Percentiles rank a stretch among this genome's conserved stretches.
phyloP scores from a whole-genome alignment of 2,888 invertebrate species.

The Phalangium opilio region DNA sequence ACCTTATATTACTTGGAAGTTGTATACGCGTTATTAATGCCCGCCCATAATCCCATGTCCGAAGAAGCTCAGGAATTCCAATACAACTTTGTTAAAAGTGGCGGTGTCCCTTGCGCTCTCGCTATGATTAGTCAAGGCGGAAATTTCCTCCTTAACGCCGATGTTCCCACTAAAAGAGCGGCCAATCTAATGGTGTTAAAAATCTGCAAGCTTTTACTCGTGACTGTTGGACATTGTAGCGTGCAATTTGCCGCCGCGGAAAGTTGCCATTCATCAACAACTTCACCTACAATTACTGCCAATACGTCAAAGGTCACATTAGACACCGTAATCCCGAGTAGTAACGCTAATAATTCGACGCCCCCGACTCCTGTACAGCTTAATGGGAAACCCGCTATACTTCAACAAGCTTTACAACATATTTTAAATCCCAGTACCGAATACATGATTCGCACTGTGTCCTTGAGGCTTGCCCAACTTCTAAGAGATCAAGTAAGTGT shows the following conservation, averaged over 20 bases:
- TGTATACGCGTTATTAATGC: conserved; percentile 79
- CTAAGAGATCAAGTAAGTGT: conserved; percentile 52
- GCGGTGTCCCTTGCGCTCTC: conserved; percentile 50
- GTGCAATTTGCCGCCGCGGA: conserved; percentile 29
- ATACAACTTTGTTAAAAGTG: conserved; percentile 48
- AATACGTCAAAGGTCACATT: neutral
- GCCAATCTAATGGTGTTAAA: conserved; percentile 77
- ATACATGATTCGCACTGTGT: conserved; percentile 64
- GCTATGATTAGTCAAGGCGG: conserved; percentile 63
- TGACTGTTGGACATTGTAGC: conserved; percentile 57
- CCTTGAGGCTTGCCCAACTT: conserved; percentile 63
- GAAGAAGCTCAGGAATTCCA: conserved; percentile 52
- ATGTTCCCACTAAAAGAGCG: conserved; percentile 57
- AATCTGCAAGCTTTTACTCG: conserved; percentile 71
- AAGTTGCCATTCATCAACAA: neutral
- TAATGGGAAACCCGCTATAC: conserved; percentile 31
- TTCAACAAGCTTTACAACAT: conserved; percentile 67
- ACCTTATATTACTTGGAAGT: conserved; percentile 60
- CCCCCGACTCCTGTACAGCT: conserved; percentile 7
- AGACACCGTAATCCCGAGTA: neutral
- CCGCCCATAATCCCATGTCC: conserved; percentile 62
- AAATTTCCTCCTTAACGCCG: conserved; percentile 62
- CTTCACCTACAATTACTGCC: neutral
- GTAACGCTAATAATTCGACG: conserved; percentile 5
- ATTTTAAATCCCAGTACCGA: conserved; percentile 72